Base-by-base conservation (phyloP, 1,140 invertebrate genomes). In the Steinernema feltiae region DNA sequence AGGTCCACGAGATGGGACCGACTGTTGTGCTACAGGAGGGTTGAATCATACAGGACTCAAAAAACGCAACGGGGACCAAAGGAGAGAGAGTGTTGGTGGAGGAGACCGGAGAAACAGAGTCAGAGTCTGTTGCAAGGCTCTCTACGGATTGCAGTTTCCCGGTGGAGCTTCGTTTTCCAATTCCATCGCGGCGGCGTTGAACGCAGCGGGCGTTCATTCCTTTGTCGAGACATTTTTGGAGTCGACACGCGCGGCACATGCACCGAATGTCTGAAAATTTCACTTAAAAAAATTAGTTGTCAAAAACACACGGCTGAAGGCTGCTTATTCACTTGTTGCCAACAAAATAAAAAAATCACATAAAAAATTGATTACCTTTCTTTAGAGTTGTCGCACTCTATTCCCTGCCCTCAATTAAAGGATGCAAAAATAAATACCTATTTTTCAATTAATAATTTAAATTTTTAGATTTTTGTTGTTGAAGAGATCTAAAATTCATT, bases 161-260 rank as follows among this genome's bases (percentile, higher is more conserved):
- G 12, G 53, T n/a, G 53, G 24, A 3, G 53, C 53, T n/a, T n/a
- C n/a, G 53, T 27, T 63, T 63, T 7, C 53, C 53, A 3, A 63
- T 7, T 27, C 24, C 53, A 27, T 63, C 53, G 7, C 53, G 7
- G 53, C 24, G 24, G 53, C 53, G 53, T 27, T 63, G 53, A 3
- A 63, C 53, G 53, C 53, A 17, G 12, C 24, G 7, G 12, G 24
- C 53, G 15, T 63, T 63, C 53, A 63, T 63, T 27, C 53, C 53
- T 21, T 17, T 63, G 2, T 63, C 24, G 53, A 15, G 53, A 21
- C 53, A 63, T 21, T 63, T 63, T 27, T 27, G 7, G 53, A 63
- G 53, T 3, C 53, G 53, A 63, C 53, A 63, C 15, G 53, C 53
- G 12, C 53, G 53, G 24, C 53, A 63, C 53, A 63, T 63, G 53